Evolutionary conservation across 2,797 vertebrate genomes (phyloP).

Genomic region (Hippoglossus hippoglossus): DNA sequence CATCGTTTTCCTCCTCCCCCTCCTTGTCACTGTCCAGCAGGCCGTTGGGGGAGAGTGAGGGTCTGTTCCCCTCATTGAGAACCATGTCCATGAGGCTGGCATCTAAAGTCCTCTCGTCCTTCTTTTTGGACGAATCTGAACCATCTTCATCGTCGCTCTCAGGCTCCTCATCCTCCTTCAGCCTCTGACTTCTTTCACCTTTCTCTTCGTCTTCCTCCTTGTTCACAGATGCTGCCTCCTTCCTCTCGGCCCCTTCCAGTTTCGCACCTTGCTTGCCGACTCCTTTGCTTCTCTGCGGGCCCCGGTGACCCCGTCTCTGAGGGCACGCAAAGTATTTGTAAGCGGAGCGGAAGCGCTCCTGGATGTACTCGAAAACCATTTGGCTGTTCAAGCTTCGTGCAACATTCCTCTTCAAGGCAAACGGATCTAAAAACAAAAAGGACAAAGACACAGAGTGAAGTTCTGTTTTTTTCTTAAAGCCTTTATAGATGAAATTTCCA

Average conservation of each 20-base stretch:
- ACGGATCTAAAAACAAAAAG: constrained; percentile 85
- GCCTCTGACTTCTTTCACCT: constrained; percentile 2
- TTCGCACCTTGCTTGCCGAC: constrained; percentile 24
- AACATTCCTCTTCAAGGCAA: constrained; percentile 97
- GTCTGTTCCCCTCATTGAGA: constrained; percentile 51
- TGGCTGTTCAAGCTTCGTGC: constrained; percentile 98
- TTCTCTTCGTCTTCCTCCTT: constrained; percentile 15
- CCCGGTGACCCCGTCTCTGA: constrained; percentile 84
- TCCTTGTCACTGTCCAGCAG: constrained; percentile 82
- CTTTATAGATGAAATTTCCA: neutral
- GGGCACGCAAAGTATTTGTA: constrained; percentile 98
- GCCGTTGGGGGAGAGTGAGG: constrained; percentile 85
- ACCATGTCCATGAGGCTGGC: constrained; percentile 62
- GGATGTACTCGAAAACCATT: constrained; percentile 98
- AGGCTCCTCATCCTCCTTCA: constrained; percentile 49
- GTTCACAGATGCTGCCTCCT: neutral
- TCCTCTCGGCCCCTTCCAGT: neutral
- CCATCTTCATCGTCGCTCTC: constrained; percentile 68
- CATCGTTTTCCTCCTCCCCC: constrained; percentile 54
- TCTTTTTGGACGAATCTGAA: constrained; percentile 43
- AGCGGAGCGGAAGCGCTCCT: constrained; percentile 94
- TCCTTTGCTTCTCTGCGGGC: constrained; percentile 63
- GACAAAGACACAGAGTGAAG: neutral
- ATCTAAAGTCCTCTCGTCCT: constrained; percentile 59
- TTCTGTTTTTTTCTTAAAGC: neutral